Evolutionary conservation across 2,113 vertebrate species (phyloP).

Genomic region (Prionailurus bengalensis): DNA sequence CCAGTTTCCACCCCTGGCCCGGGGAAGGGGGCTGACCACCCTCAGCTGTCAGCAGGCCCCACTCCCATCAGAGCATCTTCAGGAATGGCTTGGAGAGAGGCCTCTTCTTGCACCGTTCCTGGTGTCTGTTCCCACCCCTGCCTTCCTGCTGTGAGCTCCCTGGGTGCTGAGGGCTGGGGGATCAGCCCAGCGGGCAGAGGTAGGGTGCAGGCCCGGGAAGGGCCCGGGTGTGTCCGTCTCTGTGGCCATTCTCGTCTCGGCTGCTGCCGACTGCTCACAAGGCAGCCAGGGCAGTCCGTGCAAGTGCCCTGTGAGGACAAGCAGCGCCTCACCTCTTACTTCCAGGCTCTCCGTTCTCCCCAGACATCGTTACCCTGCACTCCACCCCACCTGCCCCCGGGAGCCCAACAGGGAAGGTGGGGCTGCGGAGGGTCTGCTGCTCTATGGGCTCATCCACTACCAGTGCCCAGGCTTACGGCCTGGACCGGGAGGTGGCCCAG

Average conservation of each 20-base stretch:
- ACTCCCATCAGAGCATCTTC: not conserved
- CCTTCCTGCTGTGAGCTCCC: not conserved
- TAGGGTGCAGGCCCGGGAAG: not conserved
- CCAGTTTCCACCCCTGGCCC: not conserved
- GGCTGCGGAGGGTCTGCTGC: fast-evolving
- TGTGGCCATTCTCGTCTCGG: not conserved
- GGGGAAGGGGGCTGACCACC: not conserved
- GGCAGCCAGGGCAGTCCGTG: not conserved
- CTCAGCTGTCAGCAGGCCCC: not conserved
- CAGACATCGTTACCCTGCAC: not conserved
- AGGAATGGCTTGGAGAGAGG: not conserved
- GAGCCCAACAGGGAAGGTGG: too few species aligned
- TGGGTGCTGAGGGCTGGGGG: not conserved
- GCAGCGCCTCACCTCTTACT: not conserved
- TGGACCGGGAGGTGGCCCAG: not conserved
- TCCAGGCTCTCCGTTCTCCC: not conserved
- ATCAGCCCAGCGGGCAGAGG: not conserved
- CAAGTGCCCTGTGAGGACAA: not conserved
- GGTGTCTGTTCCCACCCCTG: not conserved
- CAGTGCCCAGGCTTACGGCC: not conserved
- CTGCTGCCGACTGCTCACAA: not conserved
- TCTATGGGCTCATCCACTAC: not conserved
- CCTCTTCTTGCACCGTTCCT: not conserved
- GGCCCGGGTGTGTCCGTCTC: not conserved
- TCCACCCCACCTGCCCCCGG: not conserved